A percentile compares a stretch with the other conserved stretches of the same genome.
Evolutionary conservation across 2,113 vertebrate genomes (phyloP).

Genomic region (Ardeotis arabs): DNA sequence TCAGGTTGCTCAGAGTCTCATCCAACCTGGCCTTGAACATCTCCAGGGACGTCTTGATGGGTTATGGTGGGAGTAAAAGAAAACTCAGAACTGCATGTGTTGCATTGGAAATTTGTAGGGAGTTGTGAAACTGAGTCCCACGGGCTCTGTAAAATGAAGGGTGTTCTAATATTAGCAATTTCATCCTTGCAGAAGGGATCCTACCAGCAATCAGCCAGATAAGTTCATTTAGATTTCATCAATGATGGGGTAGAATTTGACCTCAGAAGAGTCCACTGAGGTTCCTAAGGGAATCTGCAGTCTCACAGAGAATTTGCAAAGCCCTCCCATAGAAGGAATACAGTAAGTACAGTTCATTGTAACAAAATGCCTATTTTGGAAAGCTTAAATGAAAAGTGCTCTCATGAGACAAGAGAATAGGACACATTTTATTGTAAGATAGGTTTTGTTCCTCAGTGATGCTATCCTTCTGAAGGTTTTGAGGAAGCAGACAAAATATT

Average conservation of each 20-base stretch:
- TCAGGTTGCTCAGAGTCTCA: too few species aligned
- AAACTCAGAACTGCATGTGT: not conserved
- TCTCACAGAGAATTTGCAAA: not conserved
- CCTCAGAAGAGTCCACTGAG: not conserved
- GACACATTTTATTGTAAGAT: not conserved
- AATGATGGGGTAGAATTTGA: not conserved
- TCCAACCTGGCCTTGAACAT: too few species aligned
- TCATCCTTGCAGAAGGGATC: not conserved
- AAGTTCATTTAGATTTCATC: not conserved
- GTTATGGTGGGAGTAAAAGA: not conserved
- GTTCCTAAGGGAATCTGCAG: not conserved
- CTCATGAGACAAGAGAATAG: not conserved
- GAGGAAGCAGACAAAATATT: not conserved
- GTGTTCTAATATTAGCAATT: not conserved
- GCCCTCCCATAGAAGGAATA: not conserved
- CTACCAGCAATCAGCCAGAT: not conserved
- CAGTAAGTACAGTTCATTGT: not conserved
- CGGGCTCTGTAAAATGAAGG: not conserved
- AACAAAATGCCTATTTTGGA: not conserved
- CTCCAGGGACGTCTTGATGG: too few species aligned
- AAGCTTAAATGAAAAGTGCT: not conserved
- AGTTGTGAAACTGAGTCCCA: not conserved
- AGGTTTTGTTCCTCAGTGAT: not conserved
- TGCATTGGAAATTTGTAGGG: not conserved
- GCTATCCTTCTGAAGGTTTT: constrained; percentile 2